A percentile compares a stretch with the other conserved stretches of the same genome.
phyloP scores from a whole-genome alignment of 2,888 invertebrate genomes.

The Andrena bicolor region DNA sequence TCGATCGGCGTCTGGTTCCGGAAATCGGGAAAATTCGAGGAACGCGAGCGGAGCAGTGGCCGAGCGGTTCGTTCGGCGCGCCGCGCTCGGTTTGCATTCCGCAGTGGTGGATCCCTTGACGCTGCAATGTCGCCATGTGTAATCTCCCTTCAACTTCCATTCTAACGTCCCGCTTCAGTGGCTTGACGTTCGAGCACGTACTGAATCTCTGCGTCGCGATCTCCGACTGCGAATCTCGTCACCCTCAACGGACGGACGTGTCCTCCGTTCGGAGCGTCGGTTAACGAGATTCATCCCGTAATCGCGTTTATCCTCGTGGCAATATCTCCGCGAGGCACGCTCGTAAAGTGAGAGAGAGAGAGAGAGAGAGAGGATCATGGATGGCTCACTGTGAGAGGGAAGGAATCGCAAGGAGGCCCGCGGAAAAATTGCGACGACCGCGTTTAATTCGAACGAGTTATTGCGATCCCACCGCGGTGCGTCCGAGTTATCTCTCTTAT shows the following conservation, averaged over 20 bases:
- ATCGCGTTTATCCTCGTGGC: neutral
- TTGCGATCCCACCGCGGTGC: constrained; percentile 9
- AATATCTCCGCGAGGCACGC: neutral
- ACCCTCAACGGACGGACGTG: neutral
- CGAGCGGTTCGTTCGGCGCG: neutral
- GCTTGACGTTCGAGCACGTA: neutral
- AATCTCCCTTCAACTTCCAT: neutral
- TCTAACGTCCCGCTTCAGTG: neutral
- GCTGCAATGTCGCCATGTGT: no score
- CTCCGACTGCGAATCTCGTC: neutral
- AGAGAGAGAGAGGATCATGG: no score
- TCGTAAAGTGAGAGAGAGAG: constrained; percentile 2
- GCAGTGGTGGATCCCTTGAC: no score
- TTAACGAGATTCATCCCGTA: constrained; percentile 17
- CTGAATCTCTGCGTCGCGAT: constrained; percentile 3
- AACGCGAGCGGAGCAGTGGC: neutral
- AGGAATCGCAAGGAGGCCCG: neutral
- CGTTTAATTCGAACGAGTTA: constrained; percentile 33
- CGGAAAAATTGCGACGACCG: constrained; percentile 5
- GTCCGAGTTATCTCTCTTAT: constrained; percentile 54
- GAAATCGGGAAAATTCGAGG: constrained; percentile 12
- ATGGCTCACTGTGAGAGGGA: no score
- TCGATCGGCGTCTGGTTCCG: neutral
- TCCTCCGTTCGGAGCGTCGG: constrained; percentile 10
- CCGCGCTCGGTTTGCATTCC: neutral